Evolutionary conservation across 2,888 invertebrate species (phyloP).

Genomic region (Steinernema scapterisci): DNA sequence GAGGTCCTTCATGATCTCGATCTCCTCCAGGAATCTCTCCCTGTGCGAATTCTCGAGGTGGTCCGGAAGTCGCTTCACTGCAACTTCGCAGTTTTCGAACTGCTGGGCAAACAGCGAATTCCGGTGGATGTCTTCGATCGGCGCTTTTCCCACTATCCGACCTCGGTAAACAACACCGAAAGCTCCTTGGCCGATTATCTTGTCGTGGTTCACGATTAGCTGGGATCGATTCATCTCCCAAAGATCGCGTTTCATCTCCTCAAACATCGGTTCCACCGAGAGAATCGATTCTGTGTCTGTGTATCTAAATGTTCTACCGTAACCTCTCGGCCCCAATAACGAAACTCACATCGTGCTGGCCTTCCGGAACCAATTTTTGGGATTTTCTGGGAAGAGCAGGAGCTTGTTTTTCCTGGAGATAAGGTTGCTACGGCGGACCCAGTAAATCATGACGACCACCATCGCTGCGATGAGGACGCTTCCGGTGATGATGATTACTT

Average conservation of each 20-base stretch:
- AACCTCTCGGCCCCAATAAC: neutral
- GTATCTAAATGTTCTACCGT: neutral
- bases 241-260: constrained; percentile 9
- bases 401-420: constrained; percentile 3
- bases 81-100: constrained; percentile 32
- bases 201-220: neutral
- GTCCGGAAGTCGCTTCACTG: constrained; percentile 28
- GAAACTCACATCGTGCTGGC: neutral
- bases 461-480: neutral
- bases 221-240: constrained; percentile 11
- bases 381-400: neutral
- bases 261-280: constrained; percentile 17
- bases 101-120: neutral
- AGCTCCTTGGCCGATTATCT: constrained; percentile 13
- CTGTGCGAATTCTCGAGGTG: constrained; percentile 12
- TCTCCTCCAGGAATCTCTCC: constrained; percentile 6
- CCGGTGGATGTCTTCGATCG: constrained; percentile 2
- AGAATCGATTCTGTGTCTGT: constrained; percentile 16
- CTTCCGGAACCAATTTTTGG: constrained; percentile 4
- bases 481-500: neutral
- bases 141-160: constrained; percentile 12
- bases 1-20: constrained; percentile 21
- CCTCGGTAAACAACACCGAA: constrained; percentile 25
- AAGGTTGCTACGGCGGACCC: neutral
- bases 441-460: neutral